A percentile compares a stretch with the other conserved stretches of the same genome.
phyloP scores from a whole-genome alignment of 1,140 invertebrate genomes.

The Piezodorus guildinii region DNA sequence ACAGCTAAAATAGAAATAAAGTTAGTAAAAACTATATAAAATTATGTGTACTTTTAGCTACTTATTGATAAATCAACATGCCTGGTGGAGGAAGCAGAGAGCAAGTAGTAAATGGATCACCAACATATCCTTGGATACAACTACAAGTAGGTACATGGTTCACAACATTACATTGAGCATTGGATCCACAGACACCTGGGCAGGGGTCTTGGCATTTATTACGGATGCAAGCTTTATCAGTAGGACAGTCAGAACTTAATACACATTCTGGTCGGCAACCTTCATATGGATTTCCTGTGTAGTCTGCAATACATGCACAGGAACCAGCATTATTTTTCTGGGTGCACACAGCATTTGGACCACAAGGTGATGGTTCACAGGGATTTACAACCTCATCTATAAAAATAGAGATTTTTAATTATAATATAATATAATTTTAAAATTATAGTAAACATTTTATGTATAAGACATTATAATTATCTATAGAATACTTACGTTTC shows the following conservation, averaged over 20 bases:
- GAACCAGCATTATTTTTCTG: conserved; percentile 43
- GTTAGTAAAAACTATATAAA: not conserved
- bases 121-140: conserved; percentile 39
- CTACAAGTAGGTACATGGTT: conserved; percentile 54
- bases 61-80: not conserved
- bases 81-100: conserved; percentile 24
- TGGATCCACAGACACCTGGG: conserved; percentile 40
- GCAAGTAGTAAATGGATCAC: conserved; percentile 40
- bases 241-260: conserved; percentile 44
- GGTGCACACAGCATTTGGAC: conserved; percentile 45
- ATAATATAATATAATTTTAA: too few species aligned
- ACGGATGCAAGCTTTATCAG: conserved; percentile 36
- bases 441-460: not conserved
- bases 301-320: conserved; percentile 48
- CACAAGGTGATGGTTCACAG: conserved; percentile 51
- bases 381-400: conserved; percentile 34
- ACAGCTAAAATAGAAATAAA: conserved; percentile 27
- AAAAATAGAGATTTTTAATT: conserved; percentile 5
- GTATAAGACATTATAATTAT: not conserved
- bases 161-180: conserved; percentile 41
- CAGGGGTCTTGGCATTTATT: conserved; percentile 43
- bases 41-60: too few species aligned
- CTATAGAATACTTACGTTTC: not conserved
- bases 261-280: conserved; percentile 45
- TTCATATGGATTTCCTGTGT: conserved; percentile 34